Evolutionary conservation across 2,113 vertebrate genomes (phyloP), one percentile per base, ranked within the genome.

Genomic region (Hipposideros armiger): DNA sequence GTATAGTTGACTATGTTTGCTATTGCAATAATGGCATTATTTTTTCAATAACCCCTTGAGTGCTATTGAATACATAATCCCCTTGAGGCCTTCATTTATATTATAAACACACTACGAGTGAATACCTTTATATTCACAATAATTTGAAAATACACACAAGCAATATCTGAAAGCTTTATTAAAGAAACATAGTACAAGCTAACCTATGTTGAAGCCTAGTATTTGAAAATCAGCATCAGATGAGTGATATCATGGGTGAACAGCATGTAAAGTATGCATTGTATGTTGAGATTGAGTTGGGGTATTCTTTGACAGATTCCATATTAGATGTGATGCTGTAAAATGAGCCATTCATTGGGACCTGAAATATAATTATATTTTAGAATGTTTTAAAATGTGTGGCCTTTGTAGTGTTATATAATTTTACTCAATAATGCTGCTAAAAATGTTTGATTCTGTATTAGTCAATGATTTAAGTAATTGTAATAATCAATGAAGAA

Each of bases 81-180:
- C 67, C 42, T 87, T 64, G 74, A 67, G 45, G 3, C 62, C 22
- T 92, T 95, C 17, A 77, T 93, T 93, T 94, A 91, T 16, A 84
- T 72, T 97, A 96, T 50, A 80, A 91, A 92, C 36, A 52, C 52
- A 66, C 30, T 50, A 74, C 36, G 82, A 81, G 4, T 62, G 30
- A 91, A 60, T 83, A 72, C 30, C 93, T 87, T 91, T 87, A 91
- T n/a, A 28, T 14, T 90, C 47, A 95, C 10, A 89, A 89, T 89
- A 90, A 95, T 77, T 84, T 92, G 58, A 97, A 95, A 92, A 67
- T 66, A 81, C 54, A 89, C 95, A 84, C 58, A 92, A 96, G 84
- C 10, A 83, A 87, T 96, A 73, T 94, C 11, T 85, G 66, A 94
- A 95, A 95, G 32, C 13, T 85, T 96, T 95, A 69, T 69, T 95